These are phyloP conservation scores for Enteromius radiatus DNA, from an alignment of 2,797 vertebrate species.

Conservation along the genomic window DNA sequence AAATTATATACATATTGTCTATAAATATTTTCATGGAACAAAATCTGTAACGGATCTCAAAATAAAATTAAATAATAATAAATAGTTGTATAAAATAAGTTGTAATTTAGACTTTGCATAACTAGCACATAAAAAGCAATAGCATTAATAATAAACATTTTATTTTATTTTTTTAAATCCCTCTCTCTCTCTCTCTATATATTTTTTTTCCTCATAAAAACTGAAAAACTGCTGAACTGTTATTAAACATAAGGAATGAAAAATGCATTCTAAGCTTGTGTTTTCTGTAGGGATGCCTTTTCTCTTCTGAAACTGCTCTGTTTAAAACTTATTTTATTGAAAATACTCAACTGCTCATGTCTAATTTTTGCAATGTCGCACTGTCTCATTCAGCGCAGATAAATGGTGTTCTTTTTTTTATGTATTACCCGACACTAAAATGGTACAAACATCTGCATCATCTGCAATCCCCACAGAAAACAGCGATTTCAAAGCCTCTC, in stretches of 20 bases:
- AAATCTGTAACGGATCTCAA: no score
- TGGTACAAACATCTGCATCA: background rate
- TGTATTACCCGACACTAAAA: background rate
- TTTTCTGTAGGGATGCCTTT: background rate
- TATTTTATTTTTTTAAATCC: no score
- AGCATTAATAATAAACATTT: no score
- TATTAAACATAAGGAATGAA: background rate
- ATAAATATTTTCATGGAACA: background rate
- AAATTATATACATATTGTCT: background rate
- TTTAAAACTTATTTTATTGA: slow-evolving; percentile 21
- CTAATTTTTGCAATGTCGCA: slow-evolving; percentile 34
- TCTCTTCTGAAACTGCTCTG: background rate
- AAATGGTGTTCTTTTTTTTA: background rate
- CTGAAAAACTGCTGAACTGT: background rate
- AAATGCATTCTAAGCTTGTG: background rate
- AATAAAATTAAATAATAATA: no score
- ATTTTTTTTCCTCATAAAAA: background rate
- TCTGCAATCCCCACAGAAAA: background rate
- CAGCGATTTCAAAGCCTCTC: slow-evolving; percentile 25
- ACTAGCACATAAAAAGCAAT: no score
- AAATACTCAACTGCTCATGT: slow-evolving; percentile 25
- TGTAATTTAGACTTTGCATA: no score
- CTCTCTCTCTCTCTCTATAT: no score
- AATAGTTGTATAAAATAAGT: no score
- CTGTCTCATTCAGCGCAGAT: slow-evolving; percentile 11